These are phyloP conservation scores for Gambelia wislizenii DNA, from an alignment of 2,797 vertebrate species.

Conservation along the genomic window DNA sequence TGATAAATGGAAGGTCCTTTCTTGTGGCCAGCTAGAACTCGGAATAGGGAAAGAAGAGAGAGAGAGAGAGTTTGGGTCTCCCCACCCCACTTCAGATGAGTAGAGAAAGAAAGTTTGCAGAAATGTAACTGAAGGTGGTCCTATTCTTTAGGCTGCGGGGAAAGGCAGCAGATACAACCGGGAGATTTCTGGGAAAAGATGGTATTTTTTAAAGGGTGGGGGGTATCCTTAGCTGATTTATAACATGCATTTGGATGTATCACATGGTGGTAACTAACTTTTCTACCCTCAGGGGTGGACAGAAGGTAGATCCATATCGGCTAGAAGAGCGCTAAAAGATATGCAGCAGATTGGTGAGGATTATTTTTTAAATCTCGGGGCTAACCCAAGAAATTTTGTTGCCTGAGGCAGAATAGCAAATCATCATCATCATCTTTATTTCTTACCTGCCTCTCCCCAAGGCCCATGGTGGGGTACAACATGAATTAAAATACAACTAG, in stretches of 20 bases:
- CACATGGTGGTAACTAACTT: background rate
- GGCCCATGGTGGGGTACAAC: background rate
- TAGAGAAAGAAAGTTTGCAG: background rate
- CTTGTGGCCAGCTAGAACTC: constrained; percentile 56
- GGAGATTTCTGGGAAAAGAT: constrained; percentile 57
- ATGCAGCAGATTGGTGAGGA: background rate
- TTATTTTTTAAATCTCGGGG: background rate
- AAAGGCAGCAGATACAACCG: constrained; percentile 64
- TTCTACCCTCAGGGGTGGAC: background rate
- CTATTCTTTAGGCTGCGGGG: constrained; percentile 57
- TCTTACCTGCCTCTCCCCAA: too few species aligned
- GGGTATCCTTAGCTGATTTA: constrained; percentile 31
- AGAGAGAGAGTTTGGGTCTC: background rate
- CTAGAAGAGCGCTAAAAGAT: background rate
- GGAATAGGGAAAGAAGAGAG: constrained; percentile 33
- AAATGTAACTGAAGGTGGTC: constrained; percentile 29
- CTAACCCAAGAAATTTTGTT: background rate
- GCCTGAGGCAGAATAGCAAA: background rate
- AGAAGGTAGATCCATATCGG: too few species aligned
- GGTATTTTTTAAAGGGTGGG: constrained; percentile 34
- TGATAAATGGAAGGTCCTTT: constrained; percentile 61
- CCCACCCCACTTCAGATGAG: background rate
- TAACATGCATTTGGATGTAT: background rate
- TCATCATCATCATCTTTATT: too few species aligned
- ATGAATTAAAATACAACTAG: too few species aligned